Evolutionary conservation across 2,113 vertebrate species (phyloP), one percentile per base, ranked within the genome.

Genomic region (Megalops atlanticus): DNA sequence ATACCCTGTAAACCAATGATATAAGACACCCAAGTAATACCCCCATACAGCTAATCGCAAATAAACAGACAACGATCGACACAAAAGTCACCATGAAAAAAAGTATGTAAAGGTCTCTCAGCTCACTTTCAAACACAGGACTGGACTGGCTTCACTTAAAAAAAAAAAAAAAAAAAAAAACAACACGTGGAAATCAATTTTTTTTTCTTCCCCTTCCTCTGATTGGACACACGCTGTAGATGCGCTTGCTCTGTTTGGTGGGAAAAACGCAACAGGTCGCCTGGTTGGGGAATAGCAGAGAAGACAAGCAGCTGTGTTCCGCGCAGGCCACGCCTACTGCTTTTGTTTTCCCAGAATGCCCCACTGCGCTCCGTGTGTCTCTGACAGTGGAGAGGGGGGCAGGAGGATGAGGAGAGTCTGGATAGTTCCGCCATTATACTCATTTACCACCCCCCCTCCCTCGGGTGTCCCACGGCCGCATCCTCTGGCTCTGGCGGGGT

Each of bases 1-100:
- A 89, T 92, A 94, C 92, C 93, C 92, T 94, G 94, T 93, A 92
- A 93, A 94, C 92, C 92, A 92, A 89, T 86, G 88, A 92, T 87
- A 89, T 87, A 86, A 88, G 87, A 72, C 80, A 75, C 80, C 10
- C 81, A 87, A 76, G 79, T 87, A 84, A 86, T 87, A 84, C 82
- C n/a, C 80, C 84, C 81, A 75, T 86, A 84, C 88, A 89, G 75
- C 87, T 87, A 86, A 84, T 87, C 87, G 87, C 88, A 89, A 86
- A 89, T 86, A 87, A 85, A 79, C 64, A 49, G 87, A 92, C 88
- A 80, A 88, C 80, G 87, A 89, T 86, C 89, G 84, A 90, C 87
- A 83, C 84, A 87, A 85, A 87, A 82, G 85, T 88, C 85, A 90
- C 89, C 84, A 88, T 86, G 81, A 82, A 43, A n/a, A n/a, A n/a